Conservation (phyloP, 2,888 invertebrate genomes). For the Campaea margaritaria region DNA sequence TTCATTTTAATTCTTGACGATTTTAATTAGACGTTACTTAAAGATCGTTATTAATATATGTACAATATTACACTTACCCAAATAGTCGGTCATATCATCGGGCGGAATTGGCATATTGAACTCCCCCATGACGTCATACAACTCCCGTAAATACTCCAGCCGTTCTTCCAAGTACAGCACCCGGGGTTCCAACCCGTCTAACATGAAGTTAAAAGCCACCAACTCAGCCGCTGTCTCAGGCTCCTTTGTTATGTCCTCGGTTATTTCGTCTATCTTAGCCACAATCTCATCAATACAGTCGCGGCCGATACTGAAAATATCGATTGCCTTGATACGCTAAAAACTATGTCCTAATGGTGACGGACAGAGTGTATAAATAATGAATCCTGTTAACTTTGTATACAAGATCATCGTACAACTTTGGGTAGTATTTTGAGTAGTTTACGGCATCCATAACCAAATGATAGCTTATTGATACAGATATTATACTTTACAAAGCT, state of each 20-base stretch:
- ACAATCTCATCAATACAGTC: conserved; percentile 85
- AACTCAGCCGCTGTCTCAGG: conserved; percentile 90
- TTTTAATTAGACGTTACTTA: too few relatives aligned
- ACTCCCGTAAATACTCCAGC: conserved; percentile 92
- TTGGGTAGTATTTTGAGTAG: too few relatives aligned
- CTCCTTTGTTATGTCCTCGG: conserved; percentile 86
- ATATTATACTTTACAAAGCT: too few relatives aligned
- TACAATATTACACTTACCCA: conserved; percentile 57
- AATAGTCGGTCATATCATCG: conserved; percentile 88
- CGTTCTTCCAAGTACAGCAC: conserved; percentile 89
- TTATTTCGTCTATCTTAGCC: conserved; percentile 87
- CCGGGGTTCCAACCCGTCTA: conserved; percentile 87
- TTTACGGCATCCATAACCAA: too few relatives aligned
- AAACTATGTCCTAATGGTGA: too few relatives aligned
- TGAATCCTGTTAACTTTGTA: too few relatives aligned
- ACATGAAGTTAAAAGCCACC: conserved; percentile 88
- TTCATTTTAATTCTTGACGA: too few relatives aligned
- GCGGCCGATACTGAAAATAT: conserved; percentile 85
- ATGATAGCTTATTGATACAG: too few relatives aligned
- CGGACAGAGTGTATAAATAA: too few relatives aligned
- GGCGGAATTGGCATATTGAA: conserved; percentile 89
- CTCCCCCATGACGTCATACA: conserved; percentile 93
- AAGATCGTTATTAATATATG: too few relatives aligned
- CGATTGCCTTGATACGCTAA: background rate
- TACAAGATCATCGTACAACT: too few relatives aligned